Conservation (phyloP, 1,140 invertebrate genomes). For the Neodiprion fabricii region DNA sequence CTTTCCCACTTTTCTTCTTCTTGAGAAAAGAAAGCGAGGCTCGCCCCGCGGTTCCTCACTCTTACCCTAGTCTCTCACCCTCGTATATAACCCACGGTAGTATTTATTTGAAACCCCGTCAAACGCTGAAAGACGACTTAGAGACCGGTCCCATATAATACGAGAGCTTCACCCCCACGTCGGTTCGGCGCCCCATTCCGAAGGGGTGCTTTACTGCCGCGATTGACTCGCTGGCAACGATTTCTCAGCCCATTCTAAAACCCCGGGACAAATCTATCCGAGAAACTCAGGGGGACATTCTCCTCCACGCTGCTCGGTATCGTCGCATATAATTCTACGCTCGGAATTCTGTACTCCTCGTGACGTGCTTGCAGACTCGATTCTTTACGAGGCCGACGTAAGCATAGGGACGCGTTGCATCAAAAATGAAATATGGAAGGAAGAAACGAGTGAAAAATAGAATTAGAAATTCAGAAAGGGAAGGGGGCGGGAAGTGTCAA, state of each 20-base stretch:
- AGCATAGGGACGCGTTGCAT: not conserved
- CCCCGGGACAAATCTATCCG: slow-evolving; percentile 36
- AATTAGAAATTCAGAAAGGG: too few relatives aligned
- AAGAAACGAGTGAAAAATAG: not conserved
- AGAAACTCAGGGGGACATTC: slow-evolving; percentile 8
- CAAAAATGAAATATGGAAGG: not conserved
- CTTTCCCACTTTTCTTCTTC: too few relatives aligned
- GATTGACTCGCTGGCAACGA: slow-evolving; percentile 35
- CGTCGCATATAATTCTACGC: too few relatives aligned
- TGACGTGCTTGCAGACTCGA: too few relatives aligned
- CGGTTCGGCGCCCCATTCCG: not conserved
- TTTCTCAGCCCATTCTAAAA: slow-evolving; percentile 39
- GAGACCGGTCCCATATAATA: slow-evolving; percentile 23
- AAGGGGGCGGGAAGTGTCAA: too few relatives aligned
- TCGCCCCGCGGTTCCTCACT: not conserved
- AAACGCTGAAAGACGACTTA: slow-evolving; percentile 35
- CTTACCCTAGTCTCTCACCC: not conserved
- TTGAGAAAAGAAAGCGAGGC: too few relatives aligned
- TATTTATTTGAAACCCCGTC: slow-evolving; percentile 44
- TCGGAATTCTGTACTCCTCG: too few relatives aligned
- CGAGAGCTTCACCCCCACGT: slow-evolving; percentile 19
- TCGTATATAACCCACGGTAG: slow-evolving; percentile 23
- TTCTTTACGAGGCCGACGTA: too few relatives aligned
- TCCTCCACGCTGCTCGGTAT: not conserved
- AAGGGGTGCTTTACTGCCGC: slow-evolving; percentile 36